These are phyloP conservation scores for Lasioglossum pauxillum DNA, from an alignment of 2,888 invertebrate genomes.

Conservation along the genomic window DNA sequence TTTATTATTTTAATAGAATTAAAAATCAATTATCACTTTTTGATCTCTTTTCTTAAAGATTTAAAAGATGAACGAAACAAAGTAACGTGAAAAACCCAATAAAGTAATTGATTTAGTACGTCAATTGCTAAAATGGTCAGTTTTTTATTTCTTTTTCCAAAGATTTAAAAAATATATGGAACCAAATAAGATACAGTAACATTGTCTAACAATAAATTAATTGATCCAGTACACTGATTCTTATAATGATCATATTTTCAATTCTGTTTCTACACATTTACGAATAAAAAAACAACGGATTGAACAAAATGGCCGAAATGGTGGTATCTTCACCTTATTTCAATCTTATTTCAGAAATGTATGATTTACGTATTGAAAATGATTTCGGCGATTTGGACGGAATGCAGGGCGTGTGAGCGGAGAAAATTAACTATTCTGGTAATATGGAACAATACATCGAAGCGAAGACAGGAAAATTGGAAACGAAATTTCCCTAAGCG, in stretches of 20 bases:
- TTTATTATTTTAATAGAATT: no score
- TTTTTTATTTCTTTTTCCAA: neutral
- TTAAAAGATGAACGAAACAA: no score
- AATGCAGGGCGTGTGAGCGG: neutral
- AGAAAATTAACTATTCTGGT: neutral
- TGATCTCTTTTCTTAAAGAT: no score
- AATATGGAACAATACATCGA: constrained; percentile 5
- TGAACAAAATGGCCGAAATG: neutral
- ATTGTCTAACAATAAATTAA: neutral
- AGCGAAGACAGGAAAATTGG: neutral
- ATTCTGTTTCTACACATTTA: neutral
- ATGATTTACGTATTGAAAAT: neutral
- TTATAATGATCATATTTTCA: neutral
- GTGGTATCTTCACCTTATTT: neutral
- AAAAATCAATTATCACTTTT: no score
- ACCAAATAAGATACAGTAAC: neutral
- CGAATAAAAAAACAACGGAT: neutral
- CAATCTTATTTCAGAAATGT: neutral
- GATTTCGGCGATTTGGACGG: neutral
- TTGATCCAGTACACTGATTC: neutral
- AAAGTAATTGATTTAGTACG: no score
- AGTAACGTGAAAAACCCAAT: no score
- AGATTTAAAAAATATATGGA: neutral
- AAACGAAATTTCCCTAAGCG: neutral
- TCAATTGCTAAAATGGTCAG: neutral